Percentiles rank a stretch among this genome's conserved stretches.
These are phyloP conservation scores for Entelurus aequoreus DNA, from an alignment of 2,113 vertebrate species.

Conservation along the genomic window DNA sequence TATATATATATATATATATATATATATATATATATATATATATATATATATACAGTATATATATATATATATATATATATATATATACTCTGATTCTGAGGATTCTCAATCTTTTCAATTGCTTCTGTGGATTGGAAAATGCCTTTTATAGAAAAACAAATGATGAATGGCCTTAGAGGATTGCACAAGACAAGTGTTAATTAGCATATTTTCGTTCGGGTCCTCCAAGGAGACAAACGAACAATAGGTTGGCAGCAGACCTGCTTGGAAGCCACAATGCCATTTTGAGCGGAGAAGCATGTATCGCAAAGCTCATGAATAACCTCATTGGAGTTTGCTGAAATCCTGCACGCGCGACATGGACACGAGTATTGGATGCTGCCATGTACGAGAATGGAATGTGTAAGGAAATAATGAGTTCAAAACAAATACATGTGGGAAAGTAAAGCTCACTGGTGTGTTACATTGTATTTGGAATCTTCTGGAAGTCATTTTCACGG, in stretches of 20 bases:
- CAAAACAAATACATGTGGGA: too few relatives aligned
- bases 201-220: constrained; percentile 7
- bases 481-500: background rate
- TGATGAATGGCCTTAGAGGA: constrained; percentile 18
- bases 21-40: too few relatives aligned
- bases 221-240: constrained; percentile 7
- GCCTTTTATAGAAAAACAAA: constrained; percentile 15
- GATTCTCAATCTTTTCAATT: background rate
- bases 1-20: too few relatives aligned
- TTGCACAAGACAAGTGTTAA: constrained; percentile 14
- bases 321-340: constrained; percentile 5
- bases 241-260: background rate
- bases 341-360: constrained; percentile 18
- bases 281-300: background rate
- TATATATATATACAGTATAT: too few relatives aligned
- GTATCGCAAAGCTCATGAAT: background rate
- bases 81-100: too few relatives aligned
- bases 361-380: too few relatives aligned
- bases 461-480: too few relatives aligned
- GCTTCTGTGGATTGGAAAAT: constrained; percentile 17
- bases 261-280: background rate
- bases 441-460: too few relatives aligned
- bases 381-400: too few relatives aligned
- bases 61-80: too few relatives aligned
- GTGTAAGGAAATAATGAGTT: too few relatives aligned